Conservation (phyloP, 2,113 vertebrate species). For the Pterophyllum scalare region DNA sequence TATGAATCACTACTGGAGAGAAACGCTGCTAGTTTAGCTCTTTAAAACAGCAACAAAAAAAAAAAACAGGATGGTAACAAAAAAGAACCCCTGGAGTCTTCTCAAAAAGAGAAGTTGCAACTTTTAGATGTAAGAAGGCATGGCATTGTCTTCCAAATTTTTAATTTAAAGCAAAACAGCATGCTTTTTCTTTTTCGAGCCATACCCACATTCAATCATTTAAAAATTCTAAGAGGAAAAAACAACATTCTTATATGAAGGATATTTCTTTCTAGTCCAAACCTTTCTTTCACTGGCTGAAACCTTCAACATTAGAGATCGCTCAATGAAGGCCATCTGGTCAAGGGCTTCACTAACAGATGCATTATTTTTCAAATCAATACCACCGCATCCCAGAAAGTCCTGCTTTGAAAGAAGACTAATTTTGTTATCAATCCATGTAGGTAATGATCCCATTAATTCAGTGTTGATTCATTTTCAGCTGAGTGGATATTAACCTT, state of each 20-base stretch:
- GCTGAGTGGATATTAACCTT: conserved; percentile 85
- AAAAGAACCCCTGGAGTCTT: neutral
- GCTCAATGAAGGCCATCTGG: conserved; percentile 35
- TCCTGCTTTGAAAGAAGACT: conserved; percentile 70
- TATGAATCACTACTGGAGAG: conserved; percentile 12
- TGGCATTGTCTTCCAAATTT: neutral
- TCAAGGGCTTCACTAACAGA: conserved; percentile 70
- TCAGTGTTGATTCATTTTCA: conserved; percentile 82
- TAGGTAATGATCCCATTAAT: conserved; percentile 84
- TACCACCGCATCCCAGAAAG: conserved; percentile 62
- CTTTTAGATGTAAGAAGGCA: neutral
- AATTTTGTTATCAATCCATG: conserved; percentile 81
- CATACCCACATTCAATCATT: neutral
- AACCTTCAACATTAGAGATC: conserved; percentile 37
- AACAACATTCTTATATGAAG: neutral
- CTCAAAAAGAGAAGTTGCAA: neutral
- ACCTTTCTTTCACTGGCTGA: neutral
- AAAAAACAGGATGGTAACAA: neutral
- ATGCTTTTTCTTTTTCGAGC: neutral
- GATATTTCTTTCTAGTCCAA: neutral
- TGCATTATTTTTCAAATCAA: conserved; percentile 76
- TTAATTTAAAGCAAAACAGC: neutral
- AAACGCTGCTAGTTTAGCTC: neutral
- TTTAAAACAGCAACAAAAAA: conserved; percentile 10
- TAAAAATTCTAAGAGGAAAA: neutral